Percentiles rank a stretch among this genome's conserved stretches.
Conservation (phyloP, 2,888 invertebrate species). For the Gordius sp. region DNA sequence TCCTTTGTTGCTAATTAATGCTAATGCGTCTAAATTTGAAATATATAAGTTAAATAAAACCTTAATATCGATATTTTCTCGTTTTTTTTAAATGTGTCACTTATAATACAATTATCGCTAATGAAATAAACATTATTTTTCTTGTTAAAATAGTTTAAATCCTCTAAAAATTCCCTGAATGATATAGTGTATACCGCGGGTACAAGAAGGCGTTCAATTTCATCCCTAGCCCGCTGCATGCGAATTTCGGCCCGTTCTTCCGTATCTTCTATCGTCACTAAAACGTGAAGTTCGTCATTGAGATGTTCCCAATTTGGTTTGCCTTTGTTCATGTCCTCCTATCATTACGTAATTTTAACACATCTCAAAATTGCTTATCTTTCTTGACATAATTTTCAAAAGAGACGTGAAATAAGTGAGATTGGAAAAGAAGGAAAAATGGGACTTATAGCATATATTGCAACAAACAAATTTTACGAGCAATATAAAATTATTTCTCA, state of each 20-base stretch:
- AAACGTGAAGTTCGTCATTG: conserved; percentile 86
- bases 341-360: conserved; percentile 23
- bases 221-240: conserved; percentile 75
- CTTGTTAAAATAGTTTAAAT: neutral
- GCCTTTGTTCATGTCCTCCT: conserved; percentile 96
- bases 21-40: too few species aligned
- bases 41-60: too few species aligned
- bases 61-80: neutral
- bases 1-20: too few species aligned
- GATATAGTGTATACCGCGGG: conserved; percentile 46
- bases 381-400: too few species aligned
- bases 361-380: too few species aligned
- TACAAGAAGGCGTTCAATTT: conserved; percentile 83
- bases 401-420: too few species aligned
- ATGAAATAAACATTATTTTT: too few species aligned
- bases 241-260: conserved; percentile 83
- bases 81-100: neutral
- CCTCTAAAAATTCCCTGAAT: conserved; percentile 8
- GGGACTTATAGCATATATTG: too few species aligned
- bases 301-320: conserved; percentile 99
- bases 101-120: neutral
- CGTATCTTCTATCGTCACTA: conserved; percentile 92
- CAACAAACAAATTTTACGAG: too few species aligned
- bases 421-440: too few species aligned
- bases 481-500: too few species aligned